A percentile compares a stretch with the other conserved stretches of the same genome.
Evolutionary conservation across 1,140 invertebrate species (phyloP).

Genomic region (Cecropterus lyciades): DNA sequence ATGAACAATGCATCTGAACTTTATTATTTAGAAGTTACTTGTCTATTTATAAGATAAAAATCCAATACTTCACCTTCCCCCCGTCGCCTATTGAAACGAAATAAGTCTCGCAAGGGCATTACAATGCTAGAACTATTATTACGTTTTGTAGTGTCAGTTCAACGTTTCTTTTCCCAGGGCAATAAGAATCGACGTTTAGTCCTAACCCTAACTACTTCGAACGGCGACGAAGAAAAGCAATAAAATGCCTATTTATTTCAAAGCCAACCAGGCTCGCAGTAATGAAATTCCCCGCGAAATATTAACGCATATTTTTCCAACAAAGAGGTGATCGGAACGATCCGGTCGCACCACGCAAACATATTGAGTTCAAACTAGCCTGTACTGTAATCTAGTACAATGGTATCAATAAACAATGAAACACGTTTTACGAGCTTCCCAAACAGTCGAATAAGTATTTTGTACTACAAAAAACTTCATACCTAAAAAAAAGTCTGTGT

Average conservation of each 20-base stretch:
- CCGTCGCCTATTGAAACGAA: conserved; percentile 17
- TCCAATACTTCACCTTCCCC: too few relatives aligned
- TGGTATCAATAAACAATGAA: too few relatives aligned
- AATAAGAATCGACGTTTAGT: conserved; percentile 46
- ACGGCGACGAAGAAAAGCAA: conserved; percentile 66
- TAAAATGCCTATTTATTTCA: too few relatives aligned
- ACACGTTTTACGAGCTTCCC: too few relatives aligned
- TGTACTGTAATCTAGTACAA: neutral
- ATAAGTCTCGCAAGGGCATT: conserved; percentile 5
- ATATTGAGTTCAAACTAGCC: neutral
- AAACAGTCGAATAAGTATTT: too few relatives aligned
- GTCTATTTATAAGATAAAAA: too few relatives aligned
- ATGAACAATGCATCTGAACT: too few relatives aligned
- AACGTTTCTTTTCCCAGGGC: conserved; percentile 14
- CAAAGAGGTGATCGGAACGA: conserved; percentile 64
- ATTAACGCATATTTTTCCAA: conserved; percentile 79
- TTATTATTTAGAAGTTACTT: too few relatives aligned
- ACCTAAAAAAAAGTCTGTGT: too few relatives aligned
- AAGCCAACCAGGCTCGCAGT: too few relatives aligned
- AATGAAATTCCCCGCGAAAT: conserved; percentile 79
- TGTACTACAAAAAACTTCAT: too few relatives aligned
- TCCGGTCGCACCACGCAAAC: conserved; percentile 17
- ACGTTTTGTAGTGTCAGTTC: conserved; percentile 31
- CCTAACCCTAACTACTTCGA: conserved; percentile 60
- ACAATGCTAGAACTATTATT: conserved; percentile 26